These are phyloP conservation scores for Strongylocentrotus purpuratus DNA, from an alignment of 35 echinoderm and acorn worm genomes.

Conservation along the genomic window DNA sequence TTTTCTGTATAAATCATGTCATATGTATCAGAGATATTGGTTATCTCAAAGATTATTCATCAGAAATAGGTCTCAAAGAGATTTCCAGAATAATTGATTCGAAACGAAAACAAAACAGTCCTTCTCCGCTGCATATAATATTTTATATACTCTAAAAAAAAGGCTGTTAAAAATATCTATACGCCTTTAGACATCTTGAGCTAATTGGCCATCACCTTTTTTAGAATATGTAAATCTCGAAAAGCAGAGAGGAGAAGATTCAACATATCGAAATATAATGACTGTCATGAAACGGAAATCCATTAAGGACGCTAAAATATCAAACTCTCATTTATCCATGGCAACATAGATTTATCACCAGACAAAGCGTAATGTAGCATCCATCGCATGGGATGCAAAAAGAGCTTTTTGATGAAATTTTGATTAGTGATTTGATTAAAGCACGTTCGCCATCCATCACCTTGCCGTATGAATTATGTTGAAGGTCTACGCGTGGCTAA, in stretches of 20 bases:
- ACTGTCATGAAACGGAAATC: background rate
- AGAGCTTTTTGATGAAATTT: slow-evolving; percentile 22
- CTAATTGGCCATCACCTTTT: background rate
- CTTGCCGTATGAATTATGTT: background rate
- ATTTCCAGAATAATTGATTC: background rate
- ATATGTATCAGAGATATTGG: background rate
- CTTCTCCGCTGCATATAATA: background rate
- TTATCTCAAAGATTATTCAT: background rate
- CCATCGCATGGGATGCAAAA: background rate
- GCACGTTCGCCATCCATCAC: slow-evolving; percentile 28
- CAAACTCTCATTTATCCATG: background rate
- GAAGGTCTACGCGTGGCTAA: background rate
- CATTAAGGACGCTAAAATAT: background rate
- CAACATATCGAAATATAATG: background rate
- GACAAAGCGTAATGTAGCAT: slow-evolving; percentile 1
- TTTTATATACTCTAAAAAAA: background rate
- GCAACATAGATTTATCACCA: background rate
- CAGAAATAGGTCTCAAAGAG: background rate
- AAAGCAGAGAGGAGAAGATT: background rate
- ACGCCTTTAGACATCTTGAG: background rate
- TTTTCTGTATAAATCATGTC: no score
- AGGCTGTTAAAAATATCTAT: background rate
- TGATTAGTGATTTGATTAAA: slow-evolving; percentile 54
- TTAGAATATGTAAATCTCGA: background rate
- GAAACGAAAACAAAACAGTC: background rate